Percentiles rank a stretch among this genome's conserved stretches.
Evolutionary conservation across 2,888 invertebrate species (phyloP).

Genomic region (Parnassius apollo): DNA sequence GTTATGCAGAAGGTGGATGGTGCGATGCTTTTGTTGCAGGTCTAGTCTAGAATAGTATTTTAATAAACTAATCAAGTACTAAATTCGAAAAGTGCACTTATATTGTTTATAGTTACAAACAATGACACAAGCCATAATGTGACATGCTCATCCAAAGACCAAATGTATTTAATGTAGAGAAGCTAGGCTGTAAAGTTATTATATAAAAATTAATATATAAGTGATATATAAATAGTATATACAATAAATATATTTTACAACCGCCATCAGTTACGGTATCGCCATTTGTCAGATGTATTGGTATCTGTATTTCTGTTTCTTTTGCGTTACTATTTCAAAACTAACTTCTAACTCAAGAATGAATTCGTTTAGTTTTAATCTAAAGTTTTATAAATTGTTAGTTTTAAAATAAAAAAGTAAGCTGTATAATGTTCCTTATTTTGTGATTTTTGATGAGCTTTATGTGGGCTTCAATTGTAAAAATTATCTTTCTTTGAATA

Average conservation of each 20-base stretch:
- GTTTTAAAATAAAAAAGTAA: conserved; percentile 47
- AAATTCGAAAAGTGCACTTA: conserved; percentile 77
- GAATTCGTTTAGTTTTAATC: conserved; percentile 56
- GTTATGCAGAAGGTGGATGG: conserved; percentile 44
- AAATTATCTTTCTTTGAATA: not conserved
- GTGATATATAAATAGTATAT: conserved; percentile 58
- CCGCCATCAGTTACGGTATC: conserved; percentile 53
- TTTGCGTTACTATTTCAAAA: conserved; percentile 35
- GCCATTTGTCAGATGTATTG: conserved; percentile 44
- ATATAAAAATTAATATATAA: conserved; percentile 53
- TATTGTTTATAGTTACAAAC: conserved; percentile 69
- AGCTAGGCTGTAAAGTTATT: conserved; percentile 68
- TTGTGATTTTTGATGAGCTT: conserved; percentile 38
- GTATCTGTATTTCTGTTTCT: conserved; percentile 40
- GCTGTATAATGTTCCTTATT: conserved; percentile 37
- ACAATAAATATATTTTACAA: conserved; percentile 51
- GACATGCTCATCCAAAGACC: conserved; percentile 80
- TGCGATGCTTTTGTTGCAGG: conserved; percentile 55
- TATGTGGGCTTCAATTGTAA: not conserved
- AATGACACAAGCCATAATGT: conserved; percentile 75
- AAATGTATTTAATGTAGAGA: conserved; percentile 75
- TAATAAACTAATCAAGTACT: conserved; percentile 58
- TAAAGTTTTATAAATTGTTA: conserved; percentile 67
- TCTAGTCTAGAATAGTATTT: conserved; percentile 74
- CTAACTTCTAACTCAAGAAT: conserved; percentile 42